phyloP scores from a whole-genome alignment of 2,797 vertebrate genomes.

The Apogon hyalosoma region DNA sequence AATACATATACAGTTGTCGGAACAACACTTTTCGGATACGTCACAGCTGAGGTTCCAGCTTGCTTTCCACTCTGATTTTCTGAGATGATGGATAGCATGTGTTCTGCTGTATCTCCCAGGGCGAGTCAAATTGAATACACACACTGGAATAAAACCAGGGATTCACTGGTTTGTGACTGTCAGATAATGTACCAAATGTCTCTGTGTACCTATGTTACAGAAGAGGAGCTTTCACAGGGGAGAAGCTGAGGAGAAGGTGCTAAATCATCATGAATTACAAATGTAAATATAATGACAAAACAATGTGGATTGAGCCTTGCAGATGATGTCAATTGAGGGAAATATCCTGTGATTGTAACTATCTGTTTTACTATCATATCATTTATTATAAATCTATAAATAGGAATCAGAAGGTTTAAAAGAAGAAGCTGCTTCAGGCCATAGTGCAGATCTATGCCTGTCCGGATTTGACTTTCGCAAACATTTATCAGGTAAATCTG shows the following conservation, averaged over 20 bases:
- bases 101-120: conserved; percentile 31
- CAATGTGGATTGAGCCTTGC: conserved; percentile 26
- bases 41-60: conserved; percentile 7
- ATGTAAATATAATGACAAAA: conserved; percentile 62
- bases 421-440: conserved; percentile 5
- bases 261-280: conserved; percentile 54
- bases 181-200: conserved; percentile 64
- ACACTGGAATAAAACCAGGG: conserved; percentile 49
- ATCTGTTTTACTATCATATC: background rate
- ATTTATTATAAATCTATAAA: too few species aligned
- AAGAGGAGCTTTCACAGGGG: conserved; percentile 22
- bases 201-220: conserved; percentile 46
- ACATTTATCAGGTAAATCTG: conserved; percentile 52
- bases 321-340: conserved; percentile 53
- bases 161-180: conserved; percentile 62
- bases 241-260: conserved; percentile 37
- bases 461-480: conserved; percentile 36
- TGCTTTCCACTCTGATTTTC: conserved; percentile 36
- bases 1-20: background rate
- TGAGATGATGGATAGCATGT: conserved; percentile 47
- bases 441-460: conserved; percentile 14
- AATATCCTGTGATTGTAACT: conserved; percentile 1
- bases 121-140: conserved; percentile 58
- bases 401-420: background rate
- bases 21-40: conserved; percentile 12